Evolutionary conservation across 2,888 invertebrate genomes (phyloP).

Genomic region (Scaptomyza reducta): DNA sequence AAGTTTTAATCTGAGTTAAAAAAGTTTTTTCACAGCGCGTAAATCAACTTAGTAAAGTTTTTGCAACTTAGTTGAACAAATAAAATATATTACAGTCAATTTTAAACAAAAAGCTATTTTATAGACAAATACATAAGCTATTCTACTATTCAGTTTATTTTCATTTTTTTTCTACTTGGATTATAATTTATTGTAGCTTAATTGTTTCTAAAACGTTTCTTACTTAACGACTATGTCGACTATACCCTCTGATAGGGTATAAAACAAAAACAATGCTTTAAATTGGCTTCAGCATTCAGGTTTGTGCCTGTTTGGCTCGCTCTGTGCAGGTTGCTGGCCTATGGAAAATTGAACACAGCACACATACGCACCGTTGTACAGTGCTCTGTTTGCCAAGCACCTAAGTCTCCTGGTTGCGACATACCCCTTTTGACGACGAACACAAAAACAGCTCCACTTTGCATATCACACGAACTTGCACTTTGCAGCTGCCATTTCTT

Average conservation of each 20-base stretch:
- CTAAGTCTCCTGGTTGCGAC: slow-evolving; percentile 23
- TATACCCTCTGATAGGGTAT: neutral
- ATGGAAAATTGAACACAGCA: slow-evolving; percentile 20
- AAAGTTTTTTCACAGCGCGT: too few relatives aligned
- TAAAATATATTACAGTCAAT: too few relatives aligned
- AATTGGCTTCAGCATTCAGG: slow-evolving; percentile 38
- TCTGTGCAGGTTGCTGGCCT: slow-evolving; percentile 3
- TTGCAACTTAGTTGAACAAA: too few relatives aligned
- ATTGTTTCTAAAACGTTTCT: neutral
- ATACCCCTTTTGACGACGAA: neutral
- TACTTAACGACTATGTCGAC: neutral
- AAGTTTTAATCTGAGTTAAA: too few relatives aligned
- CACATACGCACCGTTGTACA: slow-evolving; percentile 54
- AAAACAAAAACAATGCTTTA: slow-evolving; percentile 23
- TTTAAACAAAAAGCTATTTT: too few relatives aligned
- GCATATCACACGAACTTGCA: slow-evolving; percentile 77
- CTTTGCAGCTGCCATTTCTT: slow-evolving; percentile 59
- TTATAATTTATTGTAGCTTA: neutral
- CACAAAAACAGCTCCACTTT: slow-evolving; percentile 56
- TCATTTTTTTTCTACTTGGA: too few relatives aligned
- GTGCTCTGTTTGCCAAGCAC: slow-evolving; percentile 48
- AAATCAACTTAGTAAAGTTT: too few relatives aligned
- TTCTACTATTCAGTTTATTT: too few relatives aligned
- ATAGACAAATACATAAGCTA: too few relatives aligned
- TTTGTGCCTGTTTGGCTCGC: slow-evolving; percentile 16